Evolutionary conservation across 2,888 invertebrate genomes (phyloP).

Genomic region (Thymelicus acteon): DNA sequence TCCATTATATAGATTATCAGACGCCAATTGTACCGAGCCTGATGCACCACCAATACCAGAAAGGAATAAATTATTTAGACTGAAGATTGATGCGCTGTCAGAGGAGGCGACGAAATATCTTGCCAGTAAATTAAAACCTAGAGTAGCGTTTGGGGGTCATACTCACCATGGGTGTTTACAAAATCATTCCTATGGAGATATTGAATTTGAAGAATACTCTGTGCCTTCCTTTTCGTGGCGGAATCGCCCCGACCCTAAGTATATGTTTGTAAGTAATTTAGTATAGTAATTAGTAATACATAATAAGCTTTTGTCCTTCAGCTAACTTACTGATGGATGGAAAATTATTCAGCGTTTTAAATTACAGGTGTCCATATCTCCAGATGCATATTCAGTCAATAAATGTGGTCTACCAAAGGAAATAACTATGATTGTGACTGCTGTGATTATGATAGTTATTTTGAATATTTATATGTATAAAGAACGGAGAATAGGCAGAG

Average conservation of each 20-base stretch:
- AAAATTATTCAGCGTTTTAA: conserved; percentile 4
- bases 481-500: conserved; percentile 52
- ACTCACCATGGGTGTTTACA: conserved; percentile 95
- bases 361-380: conserved; percentile 66
- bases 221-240: conserved; percentile 98
- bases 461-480: conserved; percentile 48
- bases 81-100: conserved; percentile 94
- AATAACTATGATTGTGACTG: conserved; percentile 61
- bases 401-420: conserved; percentile 72
- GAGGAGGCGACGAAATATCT: conserved; percentile 90
- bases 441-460: conserved; percentile 53
- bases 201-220: conserved; percentile 89
- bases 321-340: too few species aligned
- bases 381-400: conserved; percentile 58
- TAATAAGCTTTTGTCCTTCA: too few species aligned
- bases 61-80: conserved; percentile 89
- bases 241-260: conserved; percentile 96
- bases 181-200: conserved; percentile 65
- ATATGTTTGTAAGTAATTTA: conserved; percentile 88
- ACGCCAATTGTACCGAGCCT: conserved; percentile 90
- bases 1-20: conserved; percentile 95
- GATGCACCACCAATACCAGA: conserved; percentile 91
- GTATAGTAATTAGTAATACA: not conserved
- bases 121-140: conserved; percentile 86
- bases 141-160: conserved; percentile 94